phyloP scores from a whole-genome alignment of 1,140 invertebrate species.

The Akabosia matsudoensis region DNA sequence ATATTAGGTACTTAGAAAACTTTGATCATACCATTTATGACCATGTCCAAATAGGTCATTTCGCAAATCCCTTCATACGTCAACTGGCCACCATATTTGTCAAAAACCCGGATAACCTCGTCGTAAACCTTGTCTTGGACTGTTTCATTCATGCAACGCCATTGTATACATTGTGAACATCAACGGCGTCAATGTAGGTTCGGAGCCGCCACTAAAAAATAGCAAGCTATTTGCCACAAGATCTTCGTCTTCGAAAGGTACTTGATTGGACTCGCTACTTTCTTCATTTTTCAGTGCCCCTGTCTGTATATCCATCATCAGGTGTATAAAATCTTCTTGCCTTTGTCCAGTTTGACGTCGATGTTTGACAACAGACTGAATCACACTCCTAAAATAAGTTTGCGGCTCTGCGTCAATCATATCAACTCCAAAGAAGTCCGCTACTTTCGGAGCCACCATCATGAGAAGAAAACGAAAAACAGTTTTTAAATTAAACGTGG shows the following conservation, averaged over 20 bases:
- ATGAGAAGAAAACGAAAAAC: not conserved
- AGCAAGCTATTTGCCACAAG: slow-evolving; percentile 56
- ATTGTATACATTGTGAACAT: slow-evolving; percentile 56
- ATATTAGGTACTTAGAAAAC: not conserved
- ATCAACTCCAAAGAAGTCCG: not conserved
- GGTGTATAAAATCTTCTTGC: not conserved
- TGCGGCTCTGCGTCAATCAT: not conserved
- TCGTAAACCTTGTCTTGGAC: slow-evolving; percentile 54
- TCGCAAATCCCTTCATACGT: slow-evolving; percentile 51
- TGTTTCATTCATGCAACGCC: slow-evolving; percentile 55
- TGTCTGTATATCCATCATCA: not conserved
- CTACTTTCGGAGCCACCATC: not conserved
- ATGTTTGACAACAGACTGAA: not conserved
- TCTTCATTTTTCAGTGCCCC: not conserved
- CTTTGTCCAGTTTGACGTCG: not conserved
- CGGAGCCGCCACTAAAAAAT: slow-evolving; percentile 58
- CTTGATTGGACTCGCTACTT: not conserved
- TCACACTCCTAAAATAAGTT: not conserved
- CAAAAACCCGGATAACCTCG: slow-evolving; percentile 52
- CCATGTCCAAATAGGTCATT: slow-evolving; percentile 51
- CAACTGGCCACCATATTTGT: slow-evolving; percentile 48
- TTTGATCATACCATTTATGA: not conserved
- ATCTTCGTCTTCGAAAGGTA: slow-evolving; percentile 50
- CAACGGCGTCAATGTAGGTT: slow-evolving; percentile 54
- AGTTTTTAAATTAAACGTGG: not conserved